phyloP scores from a whole-genome alignment of 2,113 vertebrate genomes.

The Alaudala cheleensis region DNA sequence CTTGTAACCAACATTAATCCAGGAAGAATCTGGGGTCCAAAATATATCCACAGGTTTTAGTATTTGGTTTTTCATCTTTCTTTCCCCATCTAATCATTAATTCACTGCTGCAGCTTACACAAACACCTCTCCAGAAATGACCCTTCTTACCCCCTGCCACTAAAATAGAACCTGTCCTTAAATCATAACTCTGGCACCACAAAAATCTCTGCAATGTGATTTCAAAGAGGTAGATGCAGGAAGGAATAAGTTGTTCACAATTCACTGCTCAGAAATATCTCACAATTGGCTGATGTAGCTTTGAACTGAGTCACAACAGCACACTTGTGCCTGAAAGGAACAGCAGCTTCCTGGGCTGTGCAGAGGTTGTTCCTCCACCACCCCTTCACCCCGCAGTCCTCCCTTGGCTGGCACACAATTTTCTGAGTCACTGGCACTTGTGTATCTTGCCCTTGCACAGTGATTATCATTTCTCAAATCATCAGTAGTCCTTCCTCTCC shows the following conservation, averaged over 20 bases:
- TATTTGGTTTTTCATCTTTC: neutral
- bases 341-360: neutral
- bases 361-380: neutral
- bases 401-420: constrained; percentile 32
- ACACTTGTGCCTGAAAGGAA: neutral
- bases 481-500: constrained; percentile 52
- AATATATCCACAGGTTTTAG: neutral
- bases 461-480: constrained; percentile 55
- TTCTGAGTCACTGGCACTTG: constrained; percentile 51
- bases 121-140: neutral
- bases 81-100: neutral
- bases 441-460: constrained; percentile 54
- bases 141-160: neutral
- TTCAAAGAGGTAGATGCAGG: neutral
- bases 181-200: neutral
- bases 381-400: neutral
- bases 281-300: neutral
- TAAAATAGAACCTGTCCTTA: neutral
- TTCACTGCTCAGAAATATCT: neutral
- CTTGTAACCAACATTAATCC: neutral
- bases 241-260: neutral
- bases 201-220: neutral
- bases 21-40: neutral
- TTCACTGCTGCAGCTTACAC: neutral
- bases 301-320: neutral